These are phyloP conservation scores for Zootoca vivipara DNA, from an alignment of 2,113 vertebrate genomes.

Conservation along the genomic window DNA sequence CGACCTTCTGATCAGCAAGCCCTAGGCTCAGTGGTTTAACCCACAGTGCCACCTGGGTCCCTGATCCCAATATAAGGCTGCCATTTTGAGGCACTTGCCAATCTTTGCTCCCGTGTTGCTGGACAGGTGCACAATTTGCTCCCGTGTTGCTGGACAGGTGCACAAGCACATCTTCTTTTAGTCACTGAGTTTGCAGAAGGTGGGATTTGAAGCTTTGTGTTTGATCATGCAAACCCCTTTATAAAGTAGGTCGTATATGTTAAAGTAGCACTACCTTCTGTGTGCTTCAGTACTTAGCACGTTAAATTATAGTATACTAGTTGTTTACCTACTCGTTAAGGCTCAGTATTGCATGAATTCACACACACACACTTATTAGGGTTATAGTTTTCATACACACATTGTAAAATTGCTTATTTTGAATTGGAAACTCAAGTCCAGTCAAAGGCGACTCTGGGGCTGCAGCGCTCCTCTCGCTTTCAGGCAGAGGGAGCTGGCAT, in stretches of 20 bases:
- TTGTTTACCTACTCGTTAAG: not conserved
- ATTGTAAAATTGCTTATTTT: not conserved
- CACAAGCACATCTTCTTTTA: not conserved
- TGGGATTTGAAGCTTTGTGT: not conserved
- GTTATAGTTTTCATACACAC: accelerated
- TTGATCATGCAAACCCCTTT: not conserved
- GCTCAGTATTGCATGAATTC: not conserved
- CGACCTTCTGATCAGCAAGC: too few species aligned
- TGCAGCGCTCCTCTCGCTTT: too few species aligned
- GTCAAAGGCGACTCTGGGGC: too few species aligned
- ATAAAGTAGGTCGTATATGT: not conserved
- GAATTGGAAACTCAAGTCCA: not conserved
- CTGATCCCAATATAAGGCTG: not conserved
- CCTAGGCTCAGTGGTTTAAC: too few species aligned
- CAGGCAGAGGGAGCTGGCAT: too few species aligned
- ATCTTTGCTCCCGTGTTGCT: not conserved
- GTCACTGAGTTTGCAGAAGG: not conserved
- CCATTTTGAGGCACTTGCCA: not conserved
- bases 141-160: too few species aligned
- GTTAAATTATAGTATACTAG: not conserved
- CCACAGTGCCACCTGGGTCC: too few species aligned
- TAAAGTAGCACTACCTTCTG: not conserved
- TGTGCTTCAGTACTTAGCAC: not conserved
- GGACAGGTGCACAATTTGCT: not conserved
- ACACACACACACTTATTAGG: too few species aligned